Base-by-base conservation (phyloP, 2,888 invertebrate species). In the Troides aeacus region DNA sequence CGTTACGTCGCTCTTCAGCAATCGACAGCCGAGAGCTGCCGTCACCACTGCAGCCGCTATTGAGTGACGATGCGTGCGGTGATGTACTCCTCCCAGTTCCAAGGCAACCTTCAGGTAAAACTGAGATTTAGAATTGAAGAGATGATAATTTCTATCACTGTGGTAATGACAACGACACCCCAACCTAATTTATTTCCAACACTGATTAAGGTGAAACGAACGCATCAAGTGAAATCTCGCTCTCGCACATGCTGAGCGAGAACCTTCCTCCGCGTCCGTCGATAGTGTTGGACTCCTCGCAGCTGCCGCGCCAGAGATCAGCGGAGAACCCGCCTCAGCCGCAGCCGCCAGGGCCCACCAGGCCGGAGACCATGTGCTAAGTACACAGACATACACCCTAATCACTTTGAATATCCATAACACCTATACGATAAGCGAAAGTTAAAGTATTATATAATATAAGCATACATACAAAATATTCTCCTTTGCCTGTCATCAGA, bases 1-100 rank as follows among this genome's bases (percentile, higher is more conserved):
- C 91, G 12, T 76, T 95, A 56, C 84, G 94, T 74, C 87, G 95
- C 75, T 90, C 94, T 0, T 94, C 94, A 63, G 95, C 95, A 0
- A 93, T 95, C 68, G 95, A 95, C 85, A 93, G 89, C 68, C 93
- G 94, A 0, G 92, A 93, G 75, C 77, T 92, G 61, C 92, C 91
- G 6, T 90, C 90, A 1, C 92, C 92, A 0, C 75, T 92, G 59
- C 92, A 89, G 73, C 92, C 91, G 7, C 78, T 92, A 30, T 77
- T 92, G 1, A 88, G 85, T 0, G 90, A 92, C 0, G 91, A 91
- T 23, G 71, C 81, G 0, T 92, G 91, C 62, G 87, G 88, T 1
- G 92, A 92, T 62, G 88, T 92, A 0, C 74, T 84, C 10, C 79
- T 93, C 12, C 93, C 93, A 0, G 93, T 93, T 0, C 93, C 93